Evolutionary conservation across 2,113 vertebrate genomes (phyloP), one percentile per base, ranked within the genome.

Genomic region (Indicator indicator): DNA sequence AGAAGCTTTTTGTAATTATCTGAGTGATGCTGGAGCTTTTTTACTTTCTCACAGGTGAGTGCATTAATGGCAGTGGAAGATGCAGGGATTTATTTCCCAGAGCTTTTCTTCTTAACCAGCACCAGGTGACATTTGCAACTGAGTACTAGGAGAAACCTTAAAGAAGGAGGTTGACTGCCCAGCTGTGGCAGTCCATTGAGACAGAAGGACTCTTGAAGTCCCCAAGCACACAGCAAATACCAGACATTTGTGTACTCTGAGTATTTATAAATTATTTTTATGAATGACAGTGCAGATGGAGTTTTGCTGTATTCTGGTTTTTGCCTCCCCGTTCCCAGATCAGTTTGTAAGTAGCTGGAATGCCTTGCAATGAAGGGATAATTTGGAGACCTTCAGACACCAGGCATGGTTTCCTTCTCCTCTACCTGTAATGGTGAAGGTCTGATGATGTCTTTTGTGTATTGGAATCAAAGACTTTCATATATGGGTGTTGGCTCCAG

Each of bases 391-490:
- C 26, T 67, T 93, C 19, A 60, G 32, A 33, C 11, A 62, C 10
- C 6, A 67, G 15, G 11, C 17, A 24, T 26, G 44, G 3, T 40
- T 6, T 16, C 5, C 26, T 27, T 79, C 50, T 78, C 30, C 59
- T 60, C 12, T 32, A 58, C 18, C 7, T 33, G 18, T 38, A 16
- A 78, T 16, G 13, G 2, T 3, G 2, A 94, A 79, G n/a, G 16
- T 9, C 18, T 73, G n/a, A 59, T 24, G 27, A 63, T 23, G 10
- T 1, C 54, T 86, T 65, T 63, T 1, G 0, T 38, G 30, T 21
- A 14, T 20, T 46, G 1, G 0, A 13, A 85, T 59, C 14, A 23
- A 86, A 33, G 12, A 4, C 19, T 8, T 73, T 55, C 5, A 0
- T n/a, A 44, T 0, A 0, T 28, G 16, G 13, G 30, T 56, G 46